A percentile compares a stretch with the other conserved stretches of the same genome.
These are phyloP conservation scores for Alethe castanea DNA, from an alignment of 2,113 vertebrate species.

Conservation along the genomic window DNA sequence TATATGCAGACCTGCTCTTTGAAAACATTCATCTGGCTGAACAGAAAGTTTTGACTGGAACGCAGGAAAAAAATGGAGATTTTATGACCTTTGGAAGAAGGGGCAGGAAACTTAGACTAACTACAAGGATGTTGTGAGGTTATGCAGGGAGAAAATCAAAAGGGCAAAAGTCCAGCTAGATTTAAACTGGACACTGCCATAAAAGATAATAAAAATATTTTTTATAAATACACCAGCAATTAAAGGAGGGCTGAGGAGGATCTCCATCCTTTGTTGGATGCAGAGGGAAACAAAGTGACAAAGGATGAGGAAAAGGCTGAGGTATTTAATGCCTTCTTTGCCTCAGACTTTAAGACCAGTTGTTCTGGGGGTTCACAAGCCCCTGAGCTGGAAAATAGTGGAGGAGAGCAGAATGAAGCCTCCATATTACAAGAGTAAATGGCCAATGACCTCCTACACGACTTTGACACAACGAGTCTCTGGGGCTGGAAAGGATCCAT, in stretches of 20 bases:
- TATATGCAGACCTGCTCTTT: not conserved
- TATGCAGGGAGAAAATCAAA: not conserved
- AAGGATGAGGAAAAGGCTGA: not conserved
- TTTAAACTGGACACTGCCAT: not conserved
- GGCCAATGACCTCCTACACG: not conserved
- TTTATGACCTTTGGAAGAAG: too few relatives aligned
- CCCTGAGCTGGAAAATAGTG: not conserved
- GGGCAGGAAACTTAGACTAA: too few relatives aligned
- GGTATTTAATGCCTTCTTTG: not conserved
- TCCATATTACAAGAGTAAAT: not conserved
- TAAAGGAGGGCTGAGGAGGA: not conserved
- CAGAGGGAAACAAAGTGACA: not conserved
- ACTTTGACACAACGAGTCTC: not conserved
- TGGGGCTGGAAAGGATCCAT: not conserved
- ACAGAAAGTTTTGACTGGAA: not conserved
- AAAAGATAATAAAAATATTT: not conserved
- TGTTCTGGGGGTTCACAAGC: not conserved
- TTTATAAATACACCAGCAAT: not conserved
- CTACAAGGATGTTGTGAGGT: not conserved
- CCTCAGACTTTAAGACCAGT: not conserved
- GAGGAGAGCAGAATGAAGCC: not conserved
- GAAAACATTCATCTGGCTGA: not conserved
- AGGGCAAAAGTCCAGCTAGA: not conserved
- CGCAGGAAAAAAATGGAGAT: rapidly evolving
- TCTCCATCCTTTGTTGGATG: not conserved